phyloP scores from a whole-genome alignment of 2,888 invertebrate genomes.

The Microctonus aethiopoides region DNA sequence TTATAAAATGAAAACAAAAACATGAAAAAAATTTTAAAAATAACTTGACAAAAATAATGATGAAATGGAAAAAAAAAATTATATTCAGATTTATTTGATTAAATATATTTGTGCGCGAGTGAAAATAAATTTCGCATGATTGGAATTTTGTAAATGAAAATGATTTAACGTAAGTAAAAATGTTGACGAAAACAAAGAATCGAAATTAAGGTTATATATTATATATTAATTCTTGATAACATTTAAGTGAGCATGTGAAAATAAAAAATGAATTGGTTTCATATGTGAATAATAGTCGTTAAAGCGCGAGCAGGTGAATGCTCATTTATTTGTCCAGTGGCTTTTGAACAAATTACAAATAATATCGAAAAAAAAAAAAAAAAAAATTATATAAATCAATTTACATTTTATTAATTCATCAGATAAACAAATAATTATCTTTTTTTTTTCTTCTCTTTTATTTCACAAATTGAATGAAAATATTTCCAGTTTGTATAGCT shows the following conservation, averaged over 20 bases:
- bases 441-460: too few species aligned
- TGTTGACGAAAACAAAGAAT: constrained; percentile 38
- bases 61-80: constrained; percentile 7
- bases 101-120: neutral
- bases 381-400: neutral
- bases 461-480: neutral
- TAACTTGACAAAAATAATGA: constrained; percentile 6
- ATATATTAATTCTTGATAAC: constrained; percentile 32
- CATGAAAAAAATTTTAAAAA: constrained; percentile 13
- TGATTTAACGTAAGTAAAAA: constrained; percentile 26
- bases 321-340: constrained; percentile 19
- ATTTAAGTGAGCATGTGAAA: constrained; percentile 35
- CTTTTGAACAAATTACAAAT: neutral
- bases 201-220: constrained; percentile 38
- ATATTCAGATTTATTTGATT: neutral
- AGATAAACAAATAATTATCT: neutral
- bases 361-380: neutral
- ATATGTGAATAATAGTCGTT: neutral
- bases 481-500: neutral
- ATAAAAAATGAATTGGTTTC: constrained; percentile 12
- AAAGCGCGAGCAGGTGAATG: neutral
- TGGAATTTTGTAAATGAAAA: neutral
- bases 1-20: constrained; percentile 25
- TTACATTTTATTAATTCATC: neutral
- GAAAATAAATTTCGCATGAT: neutral